phyloP scores from a whole-genome alignment of 2,797 vertebrate genomes.

The Eleutherodactylus coqui region DNA sequence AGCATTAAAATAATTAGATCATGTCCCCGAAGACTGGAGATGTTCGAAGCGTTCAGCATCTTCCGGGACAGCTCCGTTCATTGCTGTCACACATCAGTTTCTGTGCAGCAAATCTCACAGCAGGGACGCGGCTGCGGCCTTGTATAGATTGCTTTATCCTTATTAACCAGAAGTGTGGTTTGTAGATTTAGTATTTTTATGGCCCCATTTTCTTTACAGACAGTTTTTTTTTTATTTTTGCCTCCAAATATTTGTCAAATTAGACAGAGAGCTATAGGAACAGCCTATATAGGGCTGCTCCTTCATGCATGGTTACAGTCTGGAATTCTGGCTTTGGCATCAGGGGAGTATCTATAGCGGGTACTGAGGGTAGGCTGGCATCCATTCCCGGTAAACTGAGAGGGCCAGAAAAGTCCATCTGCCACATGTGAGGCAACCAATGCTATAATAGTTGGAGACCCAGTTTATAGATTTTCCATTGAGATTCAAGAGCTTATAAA shows the following conservation, averaged over 20 bases:
- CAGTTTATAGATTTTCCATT: no score
- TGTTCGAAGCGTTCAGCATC: slow-evolving; percentile 25
- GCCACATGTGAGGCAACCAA: neutral
- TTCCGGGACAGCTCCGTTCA: slow-evolving; percentile 35
- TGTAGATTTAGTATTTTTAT: neutral
- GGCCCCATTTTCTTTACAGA: neutral
- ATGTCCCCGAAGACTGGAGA: neutral
- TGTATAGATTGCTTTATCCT: slow-evolving; percentile 2
- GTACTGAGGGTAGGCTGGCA: neutral
- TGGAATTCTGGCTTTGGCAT: neutral
- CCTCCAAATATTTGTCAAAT: neutral
- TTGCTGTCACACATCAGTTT: slow-evolving; percentile 29
- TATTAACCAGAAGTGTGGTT: slow-evolving; percentile 10
- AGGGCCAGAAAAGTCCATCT: neutral
- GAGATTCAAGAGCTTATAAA: no score
- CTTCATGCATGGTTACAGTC: neutral
- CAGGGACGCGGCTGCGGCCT: neutral
- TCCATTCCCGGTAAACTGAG: neutral
- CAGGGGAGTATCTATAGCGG: neutral
- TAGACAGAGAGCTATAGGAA: neutral
- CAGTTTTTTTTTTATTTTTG: neutral
- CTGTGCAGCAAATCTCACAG: slow-evolving; percentile 18
- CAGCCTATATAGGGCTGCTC: no score
- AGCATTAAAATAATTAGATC: slow-evolving; percentile 43
- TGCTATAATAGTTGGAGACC: neutral